phyloP scores from a whole-genome alignment of 2,113 vertebrate genomes.

The Centropus bengalensis region DNA sequence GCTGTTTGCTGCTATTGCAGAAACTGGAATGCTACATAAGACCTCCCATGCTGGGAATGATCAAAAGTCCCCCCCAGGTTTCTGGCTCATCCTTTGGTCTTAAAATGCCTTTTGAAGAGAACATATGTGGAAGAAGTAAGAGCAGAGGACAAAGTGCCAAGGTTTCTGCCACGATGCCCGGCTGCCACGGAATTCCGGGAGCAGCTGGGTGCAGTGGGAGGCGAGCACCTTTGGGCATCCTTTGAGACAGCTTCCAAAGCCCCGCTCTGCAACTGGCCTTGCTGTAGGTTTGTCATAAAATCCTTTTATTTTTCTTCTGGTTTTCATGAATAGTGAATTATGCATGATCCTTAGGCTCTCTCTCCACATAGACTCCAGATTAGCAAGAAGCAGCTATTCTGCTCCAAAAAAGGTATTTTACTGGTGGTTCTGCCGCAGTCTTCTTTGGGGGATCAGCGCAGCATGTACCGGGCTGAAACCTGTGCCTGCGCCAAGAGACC shows the following conservation, averaged over 20 bases:
- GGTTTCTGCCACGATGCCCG: background rate
- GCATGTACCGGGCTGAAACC: background rate
- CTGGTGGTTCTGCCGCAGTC: background rate
- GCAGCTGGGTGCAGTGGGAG: slow-evolving; percentile 34
- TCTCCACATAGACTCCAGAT: background rate
- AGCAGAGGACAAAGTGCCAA: slow-evolving; percentile 50
- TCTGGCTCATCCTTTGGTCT: slow-evolving; percentile 54
- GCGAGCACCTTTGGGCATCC: slow-evolving; percentile 17
- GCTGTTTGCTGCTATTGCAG: slow-evolving; percentile 9
- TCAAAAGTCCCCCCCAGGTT: slow-evolving; percentile 61
- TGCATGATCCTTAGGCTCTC: background rate
- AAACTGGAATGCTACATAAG: background rate
- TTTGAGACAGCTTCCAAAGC: slow-evolving; percentile 16
- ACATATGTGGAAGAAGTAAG: slow-evolving; percentile 55
- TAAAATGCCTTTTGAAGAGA: slow-evolving; percentile 54
- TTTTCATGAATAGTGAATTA: background rate
- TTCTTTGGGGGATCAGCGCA: background rate
- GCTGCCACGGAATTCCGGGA: background rate
- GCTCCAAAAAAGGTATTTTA: background rate
- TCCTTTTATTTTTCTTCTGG: background rate
- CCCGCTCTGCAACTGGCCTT: background rate
- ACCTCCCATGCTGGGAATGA: slow-evolving; percentile 57
- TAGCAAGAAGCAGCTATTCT: background rate
- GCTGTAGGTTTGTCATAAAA: background rate
- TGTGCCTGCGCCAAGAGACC: background rate